These are phyloP conservation scores for Salarias fasciatus DNA, from an alignment of 2,797 vertebrate species.

Conservation along the genomic window DNA sequence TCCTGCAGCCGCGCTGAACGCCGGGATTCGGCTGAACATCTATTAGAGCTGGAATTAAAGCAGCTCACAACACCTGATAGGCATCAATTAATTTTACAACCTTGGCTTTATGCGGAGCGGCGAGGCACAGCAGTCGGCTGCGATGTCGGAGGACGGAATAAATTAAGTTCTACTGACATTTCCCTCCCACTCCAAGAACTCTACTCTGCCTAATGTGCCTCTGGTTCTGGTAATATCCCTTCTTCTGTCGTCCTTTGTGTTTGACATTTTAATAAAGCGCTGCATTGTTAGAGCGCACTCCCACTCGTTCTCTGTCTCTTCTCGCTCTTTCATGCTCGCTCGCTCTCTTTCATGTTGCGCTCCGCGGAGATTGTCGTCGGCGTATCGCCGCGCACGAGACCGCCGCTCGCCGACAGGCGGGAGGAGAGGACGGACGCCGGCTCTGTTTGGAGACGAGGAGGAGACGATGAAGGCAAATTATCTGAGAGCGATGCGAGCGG, in stretches of 20 bases:
- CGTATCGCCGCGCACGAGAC: constrained; percentile 58
- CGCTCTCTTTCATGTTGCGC: constrained; percentile 54
- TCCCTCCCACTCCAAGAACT: constrained; percentile 61
- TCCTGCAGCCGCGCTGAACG: no score
- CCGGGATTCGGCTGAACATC: no score
- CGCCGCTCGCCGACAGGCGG: constrained; percentile 49
- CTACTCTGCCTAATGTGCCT: constrained; percentile 64
- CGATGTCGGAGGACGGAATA: constrained; percentile 51
- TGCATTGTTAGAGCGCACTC: constrained; percentile 66
- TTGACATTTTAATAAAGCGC: constrained; percentile 74
- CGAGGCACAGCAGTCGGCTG: constrained; percentile 21
- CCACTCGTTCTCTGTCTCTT: constrained; percentile 59
- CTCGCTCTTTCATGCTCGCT: constrained; percentile 50
- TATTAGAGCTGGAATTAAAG: no score
- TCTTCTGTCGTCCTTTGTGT: constrained; percentile 63
- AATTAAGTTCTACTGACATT: constrained; percentile 58
- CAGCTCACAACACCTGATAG: no score
- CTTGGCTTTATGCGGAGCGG: constrained; percentile 14
- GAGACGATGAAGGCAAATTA: no score
- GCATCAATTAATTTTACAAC: constrained; percentile 8
- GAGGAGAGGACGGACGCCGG: no score
- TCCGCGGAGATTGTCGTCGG: constrained; percentile 62
- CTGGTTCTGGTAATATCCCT: constrained; percentile 63
- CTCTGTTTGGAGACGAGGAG: no score
- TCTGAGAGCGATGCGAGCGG: no score